These are phyloP conservation scores for Triplophysa bombifrons DNA, from an alignment of 2,797 vertebrate species.

Conservation along the genomic window DNA sequence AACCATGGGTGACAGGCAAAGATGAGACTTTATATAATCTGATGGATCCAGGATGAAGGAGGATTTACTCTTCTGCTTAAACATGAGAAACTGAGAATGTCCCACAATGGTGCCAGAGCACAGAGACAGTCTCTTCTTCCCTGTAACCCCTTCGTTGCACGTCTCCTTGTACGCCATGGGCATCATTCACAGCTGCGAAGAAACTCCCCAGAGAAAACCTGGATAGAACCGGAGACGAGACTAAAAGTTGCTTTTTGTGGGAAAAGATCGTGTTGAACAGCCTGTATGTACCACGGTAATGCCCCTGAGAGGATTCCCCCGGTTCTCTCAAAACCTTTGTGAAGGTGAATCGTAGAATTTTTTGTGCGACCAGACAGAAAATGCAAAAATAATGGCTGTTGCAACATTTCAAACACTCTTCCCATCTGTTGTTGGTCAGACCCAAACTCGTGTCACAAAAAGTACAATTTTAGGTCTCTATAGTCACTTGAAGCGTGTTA, in stretches of 20 bases:
- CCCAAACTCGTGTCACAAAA: background rate
- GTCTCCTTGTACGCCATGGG: constrained; percentile 1
- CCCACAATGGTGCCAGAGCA: constrained; percentile 31
- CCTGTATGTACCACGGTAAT: background rate
- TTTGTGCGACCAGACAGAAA: background rate
- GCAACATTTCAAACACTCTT: background rate
- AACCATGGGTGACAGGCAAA: constrained; percentile 64
- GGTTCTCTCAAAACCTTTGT: background rate
- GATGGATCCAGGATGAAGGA: constrained; percentile 55
- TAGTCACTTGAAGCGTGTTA: no score
- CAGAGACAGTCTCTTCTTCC: constrained; percentile 31
- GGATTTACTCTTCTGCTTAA: constrained; percentile 48
- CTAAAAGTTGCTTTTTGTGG: constrained; percentile 2
- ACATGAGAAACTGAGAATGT: constrained; percentile 49
- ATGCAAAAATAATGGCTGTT: background rate
- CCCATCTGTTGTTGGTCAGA: background rate
- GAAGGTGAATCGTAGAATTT: background rate
- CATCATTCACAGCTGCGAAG: constrained; percentile 29
- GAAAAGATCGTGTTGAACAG: constrained; percentile 1
- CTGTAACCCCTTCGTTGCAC: background rate
- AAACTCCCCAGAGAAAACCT: background rate
- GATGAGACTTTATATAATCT: constrained; percentile 63
- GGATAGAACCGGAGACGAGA: constrained; percentile 3
- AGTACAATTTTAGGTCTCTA: no score
- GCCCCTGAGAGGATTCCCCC: background rate